Conservation (phyloP, 2,888 invertebrate species). For the Linyphia triangularis region DNA sequence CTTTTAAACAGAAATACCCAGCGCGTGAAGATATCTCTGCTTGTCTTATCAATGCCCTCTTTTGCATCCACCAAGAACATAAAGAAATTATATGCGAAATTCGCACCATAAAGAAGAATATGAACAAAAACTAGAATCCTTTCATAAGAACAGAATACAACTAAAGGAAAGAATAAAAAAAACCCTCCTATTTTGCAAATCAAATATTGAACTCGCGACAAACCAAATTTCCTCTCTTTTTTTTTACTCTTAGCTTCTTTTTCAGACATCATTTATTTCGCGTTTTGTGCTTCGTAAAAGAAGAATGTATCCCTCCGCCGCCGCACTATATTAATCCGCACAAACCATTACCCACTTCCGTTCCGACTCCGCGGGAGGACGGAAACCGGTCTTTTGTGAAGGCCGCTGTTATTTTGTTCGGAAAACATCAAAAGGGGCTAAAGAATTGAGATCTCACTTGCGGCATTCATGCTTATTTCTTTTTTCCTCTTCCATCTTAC, state of each 20-base stretch:
- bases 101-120: slow-evolving; percentile 13
- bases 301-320: slow-evolving; percentile 59
- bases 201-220: slow-evolving; percentile 69
- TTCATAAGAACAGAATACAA: slow-evolving; percentile 15
- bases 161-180: slow-evolving; percentile 31
- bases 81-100: slow-evolving; percentile 39
- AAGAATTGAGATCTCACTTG: slow-evolving; percentile 68
- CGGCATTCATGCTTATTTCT: slow-evolving; percentile 40
- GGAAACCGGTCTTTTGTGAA: slow-evolving; percentile 71
- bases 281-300: slow-evolving; percentile 60
- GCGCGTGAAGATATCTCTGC: slow-evolving; percentile 15
- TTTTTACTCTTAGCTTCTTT: slow-evolving; percentile 46
- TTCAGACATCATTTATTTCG: slow-evolving; percentile 73
- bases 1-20: background rate
- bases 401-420: slow-evolving; percentile 65
- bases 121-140: slow-evolving; percentile 16
- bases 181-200: slow-evolving; percentile 66
- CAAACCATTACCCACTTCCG: slow-evolving; percentile 73
- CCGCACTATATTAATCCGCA: slow-evolving; percentile 73
- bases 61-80: slow-evolving; percentile 6
- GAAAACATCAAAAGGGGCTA: slow-evolving; percentile 66
- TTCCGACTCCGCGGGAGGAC: slow-evolving; percentile 68
- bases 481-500: slow-evolving; percentile 29
- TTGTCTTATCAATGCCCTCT: background rate
- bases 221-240: slow-evolving; percentile 66